Evolutionary conservation across 2,113 vertebrate species (phyloP).

Genomic region (Panurus biarmicus): DNA sequence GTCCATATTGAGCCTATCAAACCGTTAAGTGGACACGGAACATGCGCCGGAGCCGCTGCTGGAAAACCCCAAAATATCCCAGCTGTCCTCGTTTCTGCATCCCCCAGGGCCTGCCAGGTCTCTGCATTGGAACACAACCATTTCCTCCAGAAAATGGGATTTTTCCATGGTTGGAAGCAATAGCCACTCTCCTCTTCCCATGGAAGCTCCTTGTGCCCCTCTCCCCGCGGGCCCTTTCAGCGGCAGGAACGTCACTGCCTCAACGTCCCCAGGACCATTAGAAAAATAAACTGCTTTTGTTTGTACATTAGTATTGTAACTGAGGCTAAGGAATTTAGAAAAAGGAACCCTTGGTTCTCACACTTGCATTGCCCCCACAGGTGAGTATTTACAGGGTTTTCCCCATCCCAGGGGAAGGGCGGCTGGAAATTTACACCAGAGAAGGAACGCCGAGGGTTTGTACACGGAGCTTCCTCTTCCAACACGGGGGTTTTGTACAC

Average conservation of each 20-base stretch:
- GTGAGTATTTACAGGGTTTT: slow-evolving; percentile 13
- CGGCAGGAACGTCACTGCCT: too few species aligned
- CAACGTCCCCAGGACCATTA: not conserved
- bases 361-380: not conserved
- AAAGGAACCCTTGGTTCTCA: not conserved
- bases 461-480: not conserved
- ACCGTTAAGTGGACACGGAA: not conserved
- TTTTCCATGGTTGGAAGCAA: not conserved
- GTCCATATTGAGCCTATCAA: not conserved
- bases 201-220: not conserved
- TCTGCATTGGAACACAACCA: not conserved
- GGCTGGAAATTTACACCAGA: not conserved
- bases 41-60: not conserved
- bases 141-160: not conserved
- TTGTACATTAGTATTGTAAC: not conserved
- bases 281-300: slow-evolving; percentile 50
- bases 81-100: rapidly evolving
- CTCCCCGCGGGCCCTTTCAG: rapidly evolving
- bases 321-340: not conserved
- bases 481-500: not conserved
- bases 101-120: not conserved
- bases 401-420: not conserved
- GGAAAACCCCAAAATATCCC: not conserved
- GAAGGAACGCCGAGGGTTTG: not conserved
- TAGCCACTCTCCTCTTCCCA: rapidly evolving